Evolutionary conservation across 2,888 invertebrate genomes (phyloP), one percentile per base, ranked within the genome.

Genomic region (Candidula unifasciata): DNA sequence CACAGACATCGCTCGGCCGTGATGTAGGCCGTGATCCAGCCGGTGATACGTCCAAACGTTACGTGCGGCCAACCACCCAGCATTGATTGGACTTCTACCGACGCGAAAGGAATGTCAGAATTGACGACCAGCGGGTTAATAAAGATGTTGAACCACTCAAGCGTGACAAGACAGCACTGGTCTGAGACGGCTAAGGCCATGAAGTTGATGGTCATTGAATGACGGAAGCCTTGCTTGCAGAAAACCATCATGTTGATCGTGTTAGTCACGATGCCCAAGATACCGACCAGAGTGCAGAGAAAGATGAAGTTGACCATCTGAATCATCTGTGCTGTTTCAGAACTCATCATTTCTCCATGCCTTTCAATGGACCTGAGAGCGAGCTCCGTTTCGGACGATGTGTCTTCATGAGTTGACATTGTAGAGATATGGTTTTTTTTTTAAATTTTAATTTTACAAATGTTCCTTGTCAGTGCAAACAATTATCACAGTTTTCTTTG

Each of bases 1-100:
- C 66, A 79, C 35, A 66, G n/a, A 10, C 79, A 79, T 0, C 79
- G 66, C 44, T 79, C 79, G 18, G 68, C 64, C 30, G 79, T 79
- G 66, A 79, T 68, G 79, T 79, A 79, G 8, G 68, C 79, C 2
- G 79, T 79, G n/a, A 79, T 66, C 60, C 64, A 79, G n/a, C 66
- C 44, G 1, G 79, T 66, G 10, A 79, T 79, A 3, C 79, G 64
- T 3, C 35, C 79, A 21, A 66, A 66, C 1, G 60, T 52, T 27
- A 35, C 30, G 16, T 79, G 79, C 13, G 66, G 79, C 66, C 64
- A 66, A 1, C 79, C 79, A 44, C 37, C 79, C 3, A 66, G 37
- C 44, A 79, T 35, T 27, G 30, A 66, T 8, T 79, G 79, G 2
- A 79, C 44, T 44, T 64, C 68, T 1, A 66, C 8, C 2, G 66